Evolutionary conservation across 37 sponge, comb jelly and placozoan genomes (phyloP).

Genomic region (Eunapius fragilis): DNA sequence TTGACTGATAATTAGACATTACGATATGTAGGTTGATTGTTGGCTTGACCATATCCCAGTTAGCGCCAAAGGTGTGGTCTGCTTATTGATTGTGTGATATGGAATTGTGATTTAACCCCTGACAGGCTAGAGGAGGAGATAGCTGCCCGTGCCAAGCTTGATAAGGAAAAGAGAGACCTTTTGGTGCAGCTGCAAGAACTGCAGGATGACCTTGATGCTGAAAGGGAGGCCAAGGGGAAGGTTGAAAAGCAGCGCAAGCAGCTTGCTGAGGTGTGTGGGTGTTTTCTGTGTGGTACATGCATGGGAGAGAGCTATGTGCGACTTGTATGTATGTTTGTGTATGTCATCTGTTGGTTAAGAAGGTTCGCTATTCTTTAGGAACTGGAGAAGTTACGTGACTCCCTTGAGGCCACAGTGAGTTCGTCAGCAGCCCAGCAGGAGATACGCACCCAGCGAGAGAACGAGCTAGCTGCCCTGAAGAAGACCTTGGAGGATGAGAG

Average conservation of each 20-base stretch:
- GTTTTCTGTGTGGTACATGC: neutral
- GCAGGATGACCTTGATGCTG: conserved; percentile 94
- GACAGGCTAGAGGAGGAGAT: conserved; percentile 88
- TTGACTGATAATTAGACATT: too few relatives aligned
- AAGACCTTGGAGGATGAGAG: conserved; percentile 80
- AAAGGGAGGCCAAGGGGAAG: conserved; percentile 69
- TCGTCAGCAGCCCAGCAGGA: conserved; percentile 81
- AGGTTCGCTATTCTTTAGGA: conserved; percentile 78
- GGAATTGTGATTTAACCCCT: neutral
- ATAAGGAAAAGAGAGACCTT: conserved; percentile 93
- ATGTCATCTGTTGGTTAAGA: too few relatives aligned
- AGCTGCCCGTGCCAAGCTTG: conserved; percentile 68
- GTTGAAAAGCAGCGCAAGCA: conserved; percentile 76
- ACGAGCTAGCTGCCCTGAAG: conserved; percentile 83
- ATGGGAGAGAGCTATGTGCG: neutral
- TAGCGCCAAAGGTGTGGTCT: too few relatives aligned
- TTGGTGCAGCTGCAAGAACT: conserved; percentile 77
- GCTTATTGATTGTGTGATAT: too few relatives aligned
- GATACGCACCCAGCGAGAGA: conserved; percentile 81
- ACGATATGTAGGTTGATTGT: too few relatives aligned
- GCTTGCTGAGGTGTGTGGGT: conserved; percentile 71
- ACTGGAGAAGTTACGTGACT: conserved; percentile 79
- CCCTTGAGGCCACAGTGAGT: conserved; percentile 76
- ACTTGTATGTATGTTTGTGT: neutral
- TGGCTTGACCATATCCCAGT: too few relatives aligned